phyloP scores from a whole-genome alignment of 2,888 invertebrate genomes.

The Caenorhabditis becei region DNA sequence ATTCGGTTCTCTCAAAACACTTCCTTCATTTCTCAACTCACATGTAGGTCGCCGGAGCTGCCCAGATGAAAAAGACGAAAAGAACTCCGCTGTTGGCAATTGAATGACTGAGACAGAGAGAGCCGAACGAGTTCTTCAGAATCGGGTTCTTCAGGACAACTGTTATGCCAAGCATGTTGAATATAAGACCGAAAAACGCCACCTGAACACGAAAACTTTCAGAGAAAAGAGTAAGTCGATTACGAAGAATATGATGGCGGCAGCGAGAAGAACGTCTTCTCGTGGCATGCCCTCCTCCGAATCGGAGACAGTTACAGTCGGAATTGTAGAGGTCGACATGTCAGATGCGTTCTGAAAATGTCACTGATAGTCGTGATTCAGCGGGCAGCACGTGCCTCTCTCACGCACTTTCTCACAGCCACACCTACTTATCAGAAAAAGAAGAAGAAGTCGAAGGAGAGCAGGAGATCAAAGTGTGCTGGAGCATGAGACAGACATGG shows the following conservation, averaged over 20 bases:
- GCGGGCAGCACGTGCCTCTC: constrained; percentile 5
- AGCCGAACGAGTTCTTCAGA: constrained; percentile 64
- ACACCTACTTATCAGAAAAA: constrained; percentile 12
- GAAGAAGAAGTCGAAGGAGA: constrained; percentile 1
- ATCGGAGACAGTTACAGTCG: not conserved
- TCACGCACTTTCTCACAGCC: constrained; percentile 23
- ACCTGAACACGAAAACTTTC: constrained; percentile 60
- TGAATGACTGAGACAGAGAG: constrained; percentile 64
- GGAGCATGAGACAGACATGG: constrained; percentile 10
- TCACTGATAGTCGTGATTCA: not conserved
- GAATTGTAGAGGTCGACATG: constrained; percentile 3
- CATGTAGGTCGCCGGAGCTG: constrained; percentile 59
- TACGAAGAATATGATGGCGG: constrained; percentile 50
- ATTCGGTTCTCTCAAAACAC: not conserved
- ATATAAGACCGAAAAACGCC: constrained; percentile 51
- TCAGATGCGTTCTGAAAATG: not conserved
- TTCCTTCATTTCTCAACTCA: too few relatives aligned
- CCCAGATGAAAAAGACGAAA: constrained; percentile 61
- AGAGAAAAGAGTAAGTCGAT: constrained; percentile 2
- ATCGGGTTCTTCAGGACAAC: constrained; percentile 62
- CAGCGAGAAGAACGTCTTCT: constrained; percentile 29
- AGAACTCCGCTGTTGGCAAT: constrained; percentile 65
- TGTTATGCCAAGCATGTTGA: constrained; percentile 59
- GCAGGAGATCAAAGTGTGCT: constrained; percentile 6
- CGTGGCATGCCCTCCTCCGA: constrained; percentile 5